Conservation (phyloP, 2,113 vertebrate genomes). For the Brachyhypopomus gauderio region DNA sequence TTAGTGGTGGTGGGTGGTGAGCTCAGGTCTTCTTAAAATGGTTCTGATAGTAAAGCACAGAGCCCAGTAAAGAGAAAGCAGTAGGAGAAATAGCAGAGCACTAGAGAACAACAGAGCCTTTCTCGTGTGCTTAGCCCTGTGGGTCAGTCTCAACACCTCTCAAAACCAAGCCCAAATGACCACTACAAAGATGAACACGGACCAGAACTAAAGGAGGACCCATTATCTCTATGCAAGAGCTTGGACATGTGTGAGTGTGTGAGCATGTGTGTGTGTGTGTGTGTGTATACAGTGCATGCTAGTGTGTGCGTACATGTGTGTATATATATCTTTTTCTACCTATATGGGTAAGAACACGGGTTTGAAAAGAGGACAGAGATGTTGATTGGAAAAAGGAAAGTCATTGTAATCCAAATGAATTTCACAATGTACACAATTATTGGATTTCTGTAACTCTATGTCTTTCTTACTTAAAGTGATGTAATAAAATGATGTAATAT, state of each 20-base stretch:
- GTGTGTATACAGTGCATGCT: not conserved
- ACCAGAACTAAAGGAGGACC: constrained; percentile 2
- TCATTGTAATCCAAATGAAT: too few relatives aligned
- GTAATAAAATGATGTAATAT: not conserved
- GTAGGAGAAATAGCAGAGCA: not conserved
- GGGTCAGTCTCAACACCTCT: constrained; percentile 37
- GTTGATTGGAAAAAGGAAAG: not conserved
- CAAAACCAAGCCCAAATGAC: constrained; percentile 35
- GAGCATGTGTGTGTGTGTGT: constrained; percentile 26
- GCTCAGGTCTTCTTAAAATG: too few relatives aligned
- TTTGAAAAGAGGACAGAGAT: not conserved
- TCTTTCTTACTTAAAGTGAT: not conserved
- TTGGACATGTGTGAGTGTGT: constrained; percentile 15
- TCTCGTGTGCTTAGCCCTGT: not conserved
- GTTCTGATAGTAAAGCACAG: not conserved
- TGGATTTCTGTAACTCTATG: not conserved
- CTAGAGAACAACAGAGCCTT: not conserved
- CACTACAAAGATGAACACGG: constrained; percentile 34
- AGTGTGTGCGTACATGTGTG: not conserved
- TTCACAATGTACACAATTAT: too few relatives aligned
- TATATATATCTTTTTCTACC: not conserved
- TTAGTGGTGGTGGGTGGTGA: too few relatives aligned
- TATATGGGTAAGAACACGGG: not conserved
- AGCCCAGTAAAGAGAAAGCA: not conserved
- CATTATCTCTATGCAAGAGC: constrained; percentile 17